phyloP scores from a whole-genome alignment of 2,113 vertebrate genomes.

The Elanoides forficatus region DNA sequence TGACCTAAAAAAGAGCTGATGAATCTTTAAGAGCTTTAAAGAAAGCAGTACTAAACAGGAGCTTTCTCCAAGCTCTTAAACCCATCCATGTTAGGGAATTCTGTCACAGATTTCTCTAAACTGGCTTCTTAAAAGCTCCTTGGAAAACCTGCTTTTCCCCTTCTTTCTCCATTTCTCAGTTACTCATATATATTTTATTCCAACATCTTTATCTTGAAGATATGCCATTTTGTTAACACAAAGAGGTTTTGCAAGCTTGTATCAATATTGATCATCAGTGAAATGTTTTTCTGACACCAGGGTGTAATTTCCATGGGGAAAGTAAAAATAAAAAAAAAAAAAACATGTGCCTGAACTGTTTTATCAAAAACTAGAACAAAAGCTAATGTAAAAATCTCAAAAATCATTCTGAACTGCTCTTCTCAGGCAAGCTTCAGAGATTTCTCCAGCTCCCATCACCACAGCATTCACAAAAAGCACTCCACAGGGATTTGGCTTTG shows the following conservation, averaged over 20 bases:
- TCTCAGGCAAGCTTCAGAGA: background rate
- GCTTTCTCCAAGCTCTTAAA: background rate
- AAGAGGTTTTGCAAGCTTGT: background rate
- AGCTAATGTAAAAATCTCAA: background rate
- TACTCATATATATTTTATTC: background rate
- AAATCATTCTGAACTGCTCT: background rate
- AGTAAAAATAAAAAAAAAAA: background rate
- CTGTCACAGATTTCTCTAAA: background rate
- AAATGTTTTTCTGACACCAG: background rate
- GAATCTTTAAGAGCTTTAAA: background rate
- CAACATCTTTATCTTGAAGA: background rate
- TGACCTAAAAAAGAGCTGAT: background rate
- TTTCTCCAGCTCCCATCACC: background rate
- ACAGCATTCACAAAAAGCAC: background rate
- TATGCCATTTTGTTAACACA: background rate
- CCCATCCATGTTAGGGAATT: background rate
- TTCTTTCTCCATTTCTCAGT: background rate
- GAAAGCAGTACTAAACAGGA: background rate
- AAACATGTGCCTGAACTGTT: rapidly evolving
- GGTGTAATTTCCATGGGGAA: background rate
- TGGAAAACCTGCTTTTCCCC: background rate
- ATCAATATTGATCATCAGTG: background rate
- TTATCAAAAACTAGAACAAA: background rate
- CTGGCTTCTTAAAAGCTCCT: background rate
- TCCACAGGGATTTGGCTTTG: background rate